These are phyloP conservation scores for Camponotus vicinus DNA, from an alignment of 1,140 invertebrate genomes.

Conservation along the genomic window DNA sequence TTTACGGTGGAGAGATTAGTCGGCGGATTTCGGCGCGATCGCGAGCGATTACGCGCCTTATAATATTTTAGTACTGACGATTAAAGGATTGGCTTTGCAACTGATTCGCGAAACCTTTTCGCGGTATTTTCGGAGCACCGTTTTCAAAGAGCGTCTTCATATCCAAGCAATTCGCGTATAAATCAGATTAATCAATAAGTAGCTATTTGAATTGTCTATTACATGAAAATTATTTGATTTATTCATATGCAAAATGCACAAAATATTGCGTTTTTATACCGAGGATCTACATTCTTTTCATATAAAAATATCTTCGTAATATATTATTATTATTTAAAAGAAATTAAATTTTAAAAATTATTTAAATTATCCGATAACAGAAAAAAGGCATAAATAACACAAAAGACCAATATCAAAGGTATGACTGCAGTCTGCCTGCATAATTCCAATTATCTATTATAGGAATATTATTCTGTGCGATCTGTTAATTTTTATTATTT, in stretches of 20 bases:
- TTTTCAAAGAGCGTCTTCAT: background rate
- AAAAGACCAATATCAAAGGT: background rate
- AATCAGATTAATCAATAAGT: background rate
- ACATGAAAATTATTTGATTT: background rate
- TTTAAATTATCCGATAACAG: background rate
- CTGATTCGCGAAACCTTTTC: slow-evolving; percentile 57
- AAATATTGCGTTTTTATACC: background rate
- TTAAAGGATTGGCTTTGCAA: slow-evolving; percentile 74
- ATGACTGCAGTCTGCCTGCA: background rate
- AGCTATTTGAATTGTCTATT: background rate
- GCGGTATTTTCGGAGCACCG: background rate
- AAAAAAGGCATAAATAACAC: background rate
- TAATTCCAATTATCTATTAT: background rate
- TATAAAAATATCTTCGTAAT: background rate
- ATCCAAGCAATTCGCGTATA: background rate
- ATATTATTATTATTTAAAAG: background rate
- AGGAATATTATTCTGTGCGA: background rate
- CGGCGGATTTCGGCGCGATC: slow-evolving; percentile 72
- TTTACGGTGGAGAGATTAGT: slow-evolving; percentile 76
- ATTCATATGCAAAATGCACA: background rate
- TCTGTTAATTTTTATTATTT: background rate
- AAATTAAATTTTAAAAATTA: background rate
- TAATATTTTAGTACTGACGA: slow-evolving; percentile 77
- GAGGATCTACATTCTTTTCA: background rate
- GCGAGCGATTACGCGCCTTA: slow-evolving; percentile 71